Conservation (phyloP, 2,797 vertebrate species). For the Cuculus canorus region DNA sequence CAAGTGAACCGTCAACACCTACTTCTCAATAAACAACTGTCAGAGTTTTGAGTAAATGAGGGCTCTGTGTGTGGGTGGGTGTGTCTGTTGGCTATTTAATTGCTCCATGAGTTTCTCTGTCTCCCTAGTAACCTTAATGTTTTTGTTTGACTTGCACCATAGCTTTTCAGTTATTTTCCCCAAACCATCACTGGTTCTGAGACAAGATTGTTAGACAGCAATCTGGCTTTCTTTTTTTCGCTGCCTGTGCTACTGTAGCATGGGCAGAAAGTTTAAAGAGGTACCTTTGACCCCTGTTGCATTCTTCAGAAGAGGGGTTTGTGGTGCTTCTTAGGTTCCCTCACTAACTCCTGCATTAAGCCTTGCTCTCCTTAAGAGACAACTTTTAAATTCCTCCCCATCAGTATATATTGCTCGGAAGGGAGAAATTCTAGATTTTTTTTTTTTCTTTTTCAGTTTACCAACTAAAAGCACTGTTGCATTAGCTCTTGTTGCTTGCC, state of each 20-base stretch:
- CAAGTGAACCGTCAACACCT: constrained; percentile 60
- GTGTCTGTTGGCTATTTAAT: constrained; percentile 50
- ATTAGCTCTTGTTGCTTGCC: neutral
- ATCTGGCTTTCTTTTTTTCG: neutral
- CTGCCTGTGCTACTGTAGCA: neutral
- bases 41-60: constrained; percentile 67
- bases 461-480: neutral
- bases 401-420: neutral
- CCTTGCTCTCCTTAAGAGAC: neutral
- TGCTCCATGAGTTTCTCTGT: neutral
- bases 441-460: neutral
- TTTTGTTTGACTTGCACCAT: constrained; percentile 41
- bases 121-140: constrained; percentile 43
- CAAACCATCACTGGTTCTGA: neutral
- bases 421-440: neutral
- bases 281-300: neutral
- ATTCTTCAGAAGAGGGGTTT: neutral
- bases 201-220: constrained; percentile 1
- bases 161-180: neutral
- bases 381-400: neutral
- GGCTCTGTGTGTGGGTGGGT: neutral
- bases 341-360: neutral
- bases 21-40: constrained; percentile 73
- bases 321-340: neutral
- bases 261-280: neutral